Evolutionary conservation across 2,113 vertebrate species (phyloP).

Genomic region (Antidorcas marsupialis): DNA sequence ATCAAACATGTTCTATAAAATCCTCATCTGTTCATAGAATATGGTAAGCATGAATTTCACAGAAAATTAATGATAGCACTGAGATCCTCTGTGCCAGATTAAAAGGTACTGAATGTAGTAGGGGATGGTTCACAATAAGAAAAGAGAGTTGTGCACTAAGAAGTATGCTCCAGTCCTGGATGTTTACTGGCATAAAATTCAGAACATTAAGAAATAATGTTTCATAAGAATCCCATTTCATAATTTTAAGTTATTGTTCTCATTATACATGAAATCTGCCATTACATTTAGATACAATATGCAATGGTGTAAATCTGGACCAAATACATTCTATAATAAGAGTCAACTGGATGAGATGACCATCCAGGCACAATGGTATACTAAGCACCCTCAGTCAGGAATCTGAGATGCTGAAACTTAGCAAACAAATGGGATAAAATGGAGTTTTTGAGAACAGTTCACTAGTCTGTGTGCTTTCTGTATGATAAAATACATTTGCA

Average conservation of each 20-base stretch:
- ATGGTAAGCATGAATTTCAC: not conserved
- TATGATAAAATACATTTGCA: not conserved
- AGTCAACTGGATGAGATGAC: not conserved
- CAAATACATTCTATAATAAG: not conserved
- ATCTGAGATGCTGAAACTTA: not conserved
- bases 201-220: not conserved
- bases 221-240: not conserved
- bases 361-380: not conserved
- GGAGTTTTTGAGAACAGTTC: not conserved
- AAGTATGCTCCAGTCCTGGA: not conserved
- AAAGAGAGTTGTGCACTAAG: not conserved
- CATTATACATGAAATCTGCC: not conserved
- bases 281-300: not conserved
- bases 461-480: not conserved
- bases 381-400: not conserved
- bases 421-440: not conserved
- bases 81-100: not conserved
- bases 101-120: not conserved
- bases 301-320: not conserved
- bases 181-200: not conserved
- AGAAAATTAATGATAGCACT: not conserved
- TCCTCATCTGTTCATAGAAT: not conserved
- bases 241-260: not conserved
- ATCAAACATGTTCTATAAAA: constrained; percentile 31
- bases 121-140: not conserved